Evolutionary conservation across 2,797 vertebrate genomes (phyloP).

Genomic region (Setipinna tenuifilis): DNA sequence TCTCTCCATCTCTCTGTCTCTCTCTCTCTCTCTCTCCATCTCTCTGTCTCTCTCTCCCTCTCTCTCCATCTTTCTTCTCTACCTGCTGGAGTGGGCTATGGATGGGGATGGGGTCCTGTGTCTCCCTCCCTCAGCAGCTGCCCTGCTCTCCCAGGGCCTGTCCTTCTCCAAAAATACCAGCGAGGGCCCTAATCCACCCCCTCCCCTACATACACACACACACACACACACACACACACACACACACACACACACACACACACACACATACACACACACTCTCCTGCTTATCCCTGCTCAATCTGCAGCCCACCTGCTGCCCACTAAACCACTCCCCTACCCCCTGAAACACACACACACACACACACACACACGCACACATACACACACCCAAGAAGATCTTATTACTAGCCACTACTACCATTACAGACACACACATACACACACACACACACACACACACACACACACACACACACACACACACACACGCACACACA

Average conservation of each 20-base stretch:
- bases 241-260: too few species aligned
- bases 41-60: too few species aligned
- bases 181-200: conserved; percentile 70
- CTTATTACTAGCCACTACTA: background rate
- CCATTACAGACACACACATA: background rate
- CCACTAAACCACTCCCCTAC: conserved; percentile 15
- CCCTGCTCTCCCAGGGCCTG: conserved; percentile 67
- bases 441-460: conserved; percentile 30
- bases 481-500: background rate
- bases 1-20: background rate
- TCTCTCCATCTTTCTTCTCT: background rate
- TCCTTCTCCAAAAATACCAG: conserved; percentile 70
- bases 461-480: conserved; percentile 28
- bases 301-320: conserved; percentile 69
- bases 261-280: too few species aligned
- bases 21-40: too few species aligned
- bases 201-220: conserved; percentile 30
- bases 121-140: conserved; percentile 64
- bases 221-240: background rate
- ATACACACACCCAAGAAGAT: conserved; percentile 23
- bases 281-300: conserved; percentile 61
- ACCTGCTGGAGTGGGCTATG: background rate
- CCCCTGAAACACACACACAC: conserved; percentile 1
- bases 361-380: background rate
- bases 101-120: background rate